Percentiles rank a stretch among this genome's conserved stretches.
Conservation (phyloP, 2,797 vertebrate genomes). For the Protosalanx chinensis region DNA sequence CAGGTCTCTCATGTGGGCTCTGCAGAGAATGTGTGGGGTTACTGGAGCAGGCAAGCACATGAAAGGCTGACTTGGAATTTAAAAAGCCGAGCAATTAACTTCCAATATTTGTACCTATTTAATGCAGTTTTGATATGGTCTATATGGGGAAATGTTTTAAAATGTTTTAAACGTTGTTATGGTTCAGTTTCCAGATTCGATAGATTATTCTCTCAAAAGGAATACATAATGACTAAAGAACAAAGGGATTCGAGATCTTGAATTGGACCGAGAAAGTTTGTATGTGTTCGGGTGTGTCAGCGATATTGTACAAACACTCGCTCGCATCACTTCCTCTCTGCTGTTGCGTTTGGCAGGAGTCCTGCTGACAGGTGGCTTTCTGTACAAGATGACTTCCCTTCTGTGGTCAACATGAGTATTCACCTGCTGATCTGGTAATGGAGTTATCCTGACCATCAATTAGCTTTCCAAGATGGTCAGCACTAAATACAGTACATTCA, state of each 20-base stretch:
- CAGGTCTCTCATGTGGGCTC: not conserved
- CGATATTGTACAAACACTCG: no score
- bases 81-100: conserved; percentile 24
- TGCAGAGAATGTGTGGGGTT: conserved; percentile 22
- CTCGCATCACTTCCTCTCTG: conserved; percentile 5
- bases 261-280: no score
- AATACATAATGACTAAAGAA: conserved; percentile 12
- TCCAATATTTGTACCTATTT: conserved; percentile 23
- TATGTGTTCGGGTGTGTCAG: not conserved
- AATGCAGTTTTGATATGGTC: conserved; percentile 15
- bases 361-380: conserved; percentile 49
- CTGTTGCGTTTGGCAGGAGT: conserved; percentile 35
- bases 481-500: conserved; percentile 58
- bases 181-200: conserved; percentile 16
- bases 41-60: conserved; percentile 7
- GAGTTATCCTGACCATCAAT: conserved; percentile 36
- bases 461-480: conserved; percentile 52
- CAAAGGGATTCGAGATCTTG: no score
- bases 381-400: conserved; percentile 30
- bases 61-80: conserved; percentile 16
- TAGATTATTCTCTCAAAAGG: conserved; percentile 21
- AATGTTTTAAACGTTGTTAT: not conserved
- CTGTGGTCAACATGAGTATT: conserved; percentile 50
- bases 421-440: conserved; percentile 55
- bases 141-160: not conserved